Evolutionary conservation across 2,888 invertebrate genomes (phyloP), one percentile per base, ranked within the genome.

Genomic region (Adela reaumurella): DNA sequence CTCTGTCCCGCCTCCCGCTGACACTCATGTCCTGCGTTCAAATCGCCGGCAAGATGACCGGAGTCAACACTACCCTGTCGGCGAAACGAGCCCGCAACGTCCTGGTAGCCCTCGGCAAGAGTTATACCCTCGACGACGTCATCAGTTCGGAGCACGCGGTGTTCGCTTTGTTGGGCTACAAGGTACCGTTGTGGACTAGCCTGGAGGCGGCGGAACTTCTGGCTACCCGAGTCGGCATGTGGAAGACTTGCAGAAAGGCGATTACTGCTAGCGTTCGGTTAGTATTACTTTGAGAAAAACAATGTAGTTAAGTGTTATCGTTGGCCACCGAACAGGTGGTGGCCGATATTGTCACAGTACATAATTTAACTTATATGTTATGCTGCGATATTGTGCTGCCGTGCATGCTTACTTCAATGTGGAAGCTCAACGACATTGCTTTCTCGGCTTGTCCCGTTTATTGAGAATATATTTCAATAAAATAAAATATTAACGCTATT

Each of bases 131-230:
- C 0, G 44, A 53, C 0, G 63, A 66, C 1, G 61, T 70, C 24
- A 58, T 57, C 3, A 48, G 50, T 0, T 57, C 61, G 10, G 70
- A 69, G 47, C 56, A 56, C n/a, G 55, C 62, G 8, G 63, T 70
- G 1, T 64, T 59, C 44, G 53, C 53, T 8, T 52, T 53, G 2
- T 46, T 69, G 10, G 62, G 69, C 69, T 49, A 52, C 45, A 57
- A 57, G 2, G 52, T 72, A n/a, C 68, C 72, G 0, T 16, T 67
- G 35, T 70, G 67, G 68, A 67, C 65, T 2, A 62, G 62, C 4
- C 59, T 64, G 20, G 66, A 71, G 11, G 57, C 58, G 8, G 65
- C 62, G 0, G 53, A 61, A 45, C 53, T 63, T 49, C 54, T 72
- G 11, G 65, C 66, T 0, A 46, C 52, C 11, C 54, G 60, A 14